Evolutionary conservation across 2,113 vertebrate species (phyloP), one percentile per base, ranked within the genome.

Genomic region (Amphilophus citrinellus): DNA sequence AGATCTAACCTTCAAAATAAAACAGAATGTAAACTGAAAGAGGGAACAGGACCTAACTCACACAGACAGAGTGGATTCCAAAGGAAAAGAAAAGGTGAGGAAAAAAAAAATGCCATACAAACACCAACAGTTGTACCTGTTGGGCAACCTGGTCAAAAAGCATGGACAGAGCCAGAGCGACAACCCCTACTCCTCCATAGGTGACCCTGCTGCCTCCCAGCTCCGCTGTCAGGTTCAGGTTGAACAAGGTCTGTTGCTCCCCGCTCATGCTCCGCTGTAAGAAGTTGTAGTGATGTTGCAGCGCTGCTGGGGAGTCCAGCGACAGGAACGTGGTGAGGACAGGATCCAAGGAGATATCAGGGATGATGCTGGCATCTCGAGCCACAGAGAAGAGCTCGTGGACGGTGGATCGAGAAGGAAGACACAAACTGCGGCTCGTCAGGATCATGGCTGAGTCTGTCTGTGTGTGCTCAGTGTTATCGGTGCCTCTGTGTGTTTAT

Each of bases 131-230:
- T 57, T 81, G 68, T 11, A 95, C 94, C 68, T 90, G 85, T 68
- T 92, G 91, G n/a, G 89, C 88, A 44, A 96, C 87, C 37, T 88
- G 88, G 22, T 96, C 95, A 65, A 96, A 91, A 20, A 96, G 83
- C 65, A 96, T 3, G 2, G 95, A 96, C 62, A 96, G 76, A 39
- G 95, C 95, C 63, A 96, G 86, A 18, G 96, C 96, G 20, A 96
- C 79, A 3, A 96, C 85, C 15, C 95, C 96, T 0, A 96, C 94
- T 7, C 95, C 94, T 58, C 95, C 95, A 14, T 82, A 77, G 4
- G 84, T 57, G 75, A 95, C 92, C 53, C 76, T 88, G 14, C 60
- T 82, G 24, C 91, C 87, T 5, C 93, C 92, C 13, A 96, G 88
- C 78, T 87, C 76, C 0, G 62, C 61, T 0, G 82, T 93, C 76